These are phyloP conservation scores for Macquaria australasica DNA, from an alignment of 2,113 vertebrate genomes.

Conservation along the genomic window DNA sequence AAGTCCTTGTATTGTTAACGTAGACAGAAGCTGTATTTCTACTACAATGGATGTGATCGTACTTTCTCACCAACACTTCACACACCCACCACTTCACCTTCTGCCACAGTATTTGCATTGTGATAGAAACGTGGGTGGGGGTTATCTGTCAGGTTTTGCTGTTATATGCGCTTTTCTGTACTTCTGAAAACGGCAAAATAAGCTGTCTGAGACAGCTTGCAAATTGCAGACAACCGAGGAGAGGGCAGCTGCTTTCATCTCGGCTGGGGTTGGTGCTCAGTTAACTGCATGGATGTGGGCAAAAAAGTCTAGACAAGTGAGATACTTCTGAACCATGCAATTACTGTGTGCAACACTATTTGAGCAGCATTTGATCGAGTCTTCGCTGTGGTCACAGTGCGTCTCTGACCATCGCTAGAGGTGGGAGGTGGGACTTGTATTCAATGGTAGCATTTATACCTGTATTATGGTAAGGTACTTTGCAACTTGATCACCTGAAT, in stretches of 20 bases:
- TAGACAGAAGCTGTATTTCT: no score
- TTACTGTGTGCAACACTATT: neutral
- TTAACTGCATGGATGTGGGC: neutral
- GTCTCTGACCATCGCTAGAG: neutral
- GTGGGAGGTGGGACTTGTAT: neutral
- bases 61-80: neutral
- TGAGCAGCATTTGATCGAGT: neutral
- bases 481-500: neutral
- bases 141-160: constrained; percentile 28
- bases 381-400: neutral
- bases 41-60: neutral
- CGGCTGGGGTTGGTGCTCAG: neutral
- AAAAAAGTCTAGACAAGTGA: neutral
- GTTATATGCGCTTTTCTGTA: constrained; percentile 17
- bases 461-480: neutral
- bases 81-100: neutral
- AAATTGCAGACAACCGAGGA: neutral
- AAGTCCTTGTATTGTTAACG: no score
- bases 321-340: neutral
- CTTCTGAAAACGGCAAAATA: constrained; percentile 32
- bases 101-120: constrained; percentile 15
- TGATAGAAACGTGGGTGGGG: neutral
- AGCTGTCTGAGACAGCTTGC: neutral
- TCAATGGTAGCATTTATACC: neutral
- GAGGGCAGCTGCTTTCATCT: constrained; percentile 16